A percentile compares a stretch with the other conserved stretches of the same genome.
Conservation (phyloP, 2,888 invertebrate species). For the Catocala nupta region DNA sequence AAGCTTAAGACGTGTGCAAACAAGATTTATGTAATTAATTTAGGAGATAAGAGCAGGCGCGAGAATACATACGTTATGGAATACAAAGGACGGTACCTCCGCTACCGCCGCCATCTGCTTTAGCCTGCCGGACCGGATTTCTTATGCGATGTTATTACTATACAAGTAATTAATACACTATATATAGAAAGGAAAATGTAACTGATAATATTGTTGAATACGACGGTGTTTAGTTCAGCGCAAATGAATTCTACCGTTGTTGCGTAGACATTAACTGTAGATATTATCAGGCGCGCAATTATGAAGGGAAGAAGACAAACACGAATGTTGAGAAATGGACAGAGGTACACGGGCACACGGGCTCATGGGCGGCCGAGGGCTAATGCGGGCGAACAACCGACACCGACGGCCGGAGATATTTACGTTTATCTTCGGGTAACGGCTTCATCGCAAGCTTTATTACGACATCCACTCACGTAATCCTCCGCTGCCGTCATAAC, state of each 20-base stretch:
- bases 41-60: conserved; percentile 83
- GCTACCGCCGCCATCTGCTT: conserved; percentile 44
- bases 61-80: conserved; percentile 75
- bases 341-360: conserved; percentile 38
- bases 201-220: neutral
- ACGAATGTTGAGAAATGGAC: conserved; percentile 45
- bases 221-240: conserved; percentile 15
- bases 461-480: conserved; percentile 88
- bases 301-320: conserved; percentile 61
- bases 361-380: conserved; percentile 50
- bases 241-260: conserved; percentile 36
- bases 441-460: conserved; percentile 88
- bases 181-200: neutral
- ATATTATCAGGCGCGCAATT: conserved; percentile 60
- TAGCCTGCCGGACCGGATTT: conserved; percentile 14
- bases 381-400: conserved; percentile 62
- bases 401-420: conserved; percentile 82
- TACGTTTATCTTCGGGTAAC: conserved; percentile 87
- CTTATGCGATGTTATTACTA: conserved; percentile 8
- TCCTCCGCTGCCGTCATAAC: conserved; percentile 86
- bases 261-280: conserved; percentile 46
- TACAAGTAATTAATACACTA: neutral
- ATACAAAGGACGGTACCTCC: conserved; percentile 72
- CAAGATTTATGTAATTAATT: conserved; percentile 88
- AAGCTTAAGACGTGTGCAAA: conserved; percentile 86